Percentiles rank a stretch among this genome's conserved stretches.
phyloP scores from a whole-genome alignment of 1,140 invertebrate species.

The Zaprionus inermis region DNA sequence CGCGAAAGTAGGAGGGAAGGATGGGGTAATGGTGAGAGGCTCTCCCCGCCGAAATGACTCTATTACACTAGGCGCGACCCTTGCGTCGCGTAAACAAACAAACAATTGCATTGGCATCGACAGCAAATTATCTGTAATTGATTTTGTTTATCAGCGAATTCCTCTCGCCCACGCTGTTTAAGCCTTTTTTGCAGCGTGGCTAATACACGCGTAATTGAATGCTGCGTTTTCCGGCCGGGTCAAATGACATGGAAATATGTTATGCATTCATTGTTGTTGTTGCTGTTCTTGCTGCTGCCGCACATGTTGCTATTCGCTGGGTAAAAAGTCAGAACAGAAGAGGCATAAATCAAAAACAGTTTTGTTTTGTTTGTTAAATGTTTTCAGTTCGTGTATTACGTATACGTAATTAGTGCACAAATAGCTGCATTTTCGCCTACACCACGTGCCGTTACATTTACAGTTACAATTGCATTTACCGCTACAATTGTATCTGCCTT shows the following conservation, averaged over 20 bases:
- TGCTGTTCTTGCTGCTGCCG: constrained; percentile 2
- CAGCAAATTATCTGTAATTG: constrained; percentile 80
- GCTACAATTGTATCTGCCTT: background rate
- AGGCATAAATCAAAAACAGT: constrained; percentile 24
- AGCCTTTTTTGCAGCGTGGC: constrained; percentile 44
- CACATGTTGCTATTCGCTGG: constrained; percentile 6
- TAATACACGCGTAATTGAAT: constrained; percentile 29
- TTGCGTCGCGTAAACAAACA: constrained; percentile 45
- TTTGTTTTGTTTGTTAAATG: constrained; percentile 4
- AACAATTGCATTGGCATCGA: constrained; percentile 43
- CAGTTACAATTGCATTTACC: constrained; percentile 13
- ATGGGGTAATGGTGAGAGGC: too few species aligned
- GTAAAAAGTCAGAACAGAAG: constrained; percentile 24
- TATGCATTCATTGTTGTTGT: constrained; percentile 31
- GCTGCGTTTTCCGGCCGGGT: constrained; percentile 8
- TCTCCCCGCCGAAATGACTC: constrained; percentile 62
- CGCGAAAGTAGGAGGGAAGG: too few species aligned
- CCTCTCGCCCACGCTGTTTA: background rate
- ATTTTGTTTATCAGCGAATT: constrained; percentile 69
- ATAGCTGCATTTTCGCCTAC: background rate
- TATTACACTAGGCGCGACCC: constrained; percentile 52
- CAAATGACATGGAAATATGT: constrained; percentile 58
- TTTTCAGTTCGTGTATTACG: background rate
- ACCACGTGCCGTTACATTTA: background rate
- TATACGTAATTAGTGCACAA: constrained; percentile 8